These are phyloP conservation scores for Selene dorsalis DNA, from an alignment of 2,797 vertebrate genomes.

Conservation along the genomic window DNA sequence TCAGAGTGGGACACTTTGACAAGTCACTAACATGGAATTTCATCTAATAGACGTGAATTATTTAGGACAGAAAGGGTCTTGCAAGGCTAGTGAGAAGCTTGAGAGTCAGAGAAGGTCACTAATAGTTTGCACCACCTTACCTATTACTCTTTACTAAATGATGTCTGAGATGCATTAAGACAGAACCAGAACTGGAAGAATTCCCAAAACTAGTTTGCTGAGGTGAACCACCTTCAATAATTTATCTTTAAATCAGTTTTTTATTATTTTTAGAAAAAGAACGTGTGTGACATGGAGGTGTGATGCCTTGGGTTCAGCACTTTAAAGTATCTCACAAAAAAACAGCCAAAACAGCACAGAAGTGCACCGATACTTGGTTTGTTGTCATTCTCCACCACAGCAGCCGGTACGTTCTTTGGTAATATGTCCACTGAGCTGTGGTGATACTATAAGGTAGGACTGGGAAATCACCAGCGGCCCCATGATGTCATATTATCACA, in stretches of 20 bases:
- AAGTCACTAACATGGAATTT: constrained; percentile 15
- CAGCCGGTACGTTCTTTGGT: background rate
- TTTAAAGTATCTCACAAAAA: background rate
- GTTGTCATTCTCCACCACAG: background rate
- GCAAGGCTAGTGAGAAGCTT: constrained; percentile 11
- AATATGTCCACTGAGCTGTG: no score
- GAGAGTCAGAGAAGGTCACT: constrained; percentile 18
- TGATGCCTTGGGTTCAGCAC: background rate
- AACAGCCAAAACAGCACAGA: background rate
- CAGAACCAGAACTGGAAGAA: background rate
- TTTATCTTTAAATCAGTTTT: background rate
- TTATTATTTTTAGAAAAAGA: background rate
- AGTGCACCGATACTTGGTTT: background rate
- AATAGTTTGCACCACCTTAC: background rate
- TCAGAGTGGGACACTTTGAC: constrained; percentile 16
- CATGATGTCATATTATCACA: no score
- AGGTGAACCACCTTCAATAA: background rate
- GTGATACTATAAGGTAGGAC: no score
- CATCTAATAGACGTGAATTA: constrained; percentile 35
- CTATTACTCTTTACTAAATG: background rate
- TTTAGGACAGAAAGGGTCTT: constrained; percentile 25
- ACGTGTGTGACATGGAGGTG: background rate
- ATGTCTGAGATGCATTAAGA: background rate
- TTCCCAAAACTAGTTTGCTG: background rate
- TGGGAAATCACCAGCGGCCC: no score